Conservation (phyloP, 2,113 vertebrate genomes). For the Neoarius graeffei region DNA sequence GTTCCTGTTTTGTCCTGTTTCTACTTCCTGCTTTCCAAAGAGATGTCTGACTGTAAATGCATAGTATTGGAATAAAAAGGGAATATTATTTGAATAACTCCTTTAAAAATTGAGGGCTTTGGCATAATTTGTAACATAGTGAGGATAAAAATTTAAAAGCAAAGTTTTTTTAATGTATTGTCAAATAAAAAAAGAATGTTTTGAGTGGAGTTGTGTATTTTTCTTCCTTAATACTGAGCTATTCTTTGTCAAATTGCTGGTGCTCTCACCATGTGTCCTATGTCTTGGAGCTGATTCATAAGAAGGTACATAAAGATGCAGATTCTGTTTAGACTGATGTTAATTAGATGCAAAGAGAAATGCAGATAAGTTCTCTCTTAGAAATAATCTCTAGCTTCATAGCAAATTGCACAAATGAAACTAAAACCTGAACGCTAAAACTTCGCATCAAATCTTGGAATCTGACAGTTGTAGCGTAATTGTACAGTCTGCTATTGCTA, state of each 20-base stretch:
- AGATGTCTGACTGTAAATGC: slow-evolving; percentile 45
- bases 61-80: slow-evolving; percentile 40
- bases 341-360: slow-evolving; percentile 6
- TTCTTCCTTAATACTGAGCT: slow-evolving; percentile 18
- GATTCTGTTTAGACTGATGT: background rate
- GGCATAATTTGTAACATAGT: slow-evolving; percentile 45
- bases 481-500: background rate
- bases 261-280: slow-evolving; percentile 9
- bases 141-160: slow-evolving; percentile 11
- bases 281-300: background rate
- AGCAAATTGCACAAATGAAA: background rate
- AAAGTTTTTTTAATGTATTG: slow-evolving; percentile 40
- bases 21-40: slow-evolving; percentile 52
- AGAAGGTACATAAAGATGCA: slow-evolving; percentile 1
- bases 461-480: background rate
- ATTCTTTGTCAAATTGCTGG: slow-evolving; percentile 4
- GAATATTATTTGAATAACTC: slow-evolving; percentile 43
- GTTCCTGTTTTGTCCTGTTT: slow-evolving; percentile 43
- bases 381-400: background rate
- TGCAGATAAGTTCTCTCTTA: background rate
- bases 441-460: background rate
- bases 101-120: slow-evolving; percentile 43
- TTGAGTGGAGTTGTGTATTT: slow-evolving; percentile 44
- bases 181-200: slow-evolving; percentile 50
- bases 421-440: background rate